These are phyloP conservation scores for Philypnodon macrostomus DNA, from an alignment of 2,797 vertebrate species.

Conservation along the genomic window DNA sequence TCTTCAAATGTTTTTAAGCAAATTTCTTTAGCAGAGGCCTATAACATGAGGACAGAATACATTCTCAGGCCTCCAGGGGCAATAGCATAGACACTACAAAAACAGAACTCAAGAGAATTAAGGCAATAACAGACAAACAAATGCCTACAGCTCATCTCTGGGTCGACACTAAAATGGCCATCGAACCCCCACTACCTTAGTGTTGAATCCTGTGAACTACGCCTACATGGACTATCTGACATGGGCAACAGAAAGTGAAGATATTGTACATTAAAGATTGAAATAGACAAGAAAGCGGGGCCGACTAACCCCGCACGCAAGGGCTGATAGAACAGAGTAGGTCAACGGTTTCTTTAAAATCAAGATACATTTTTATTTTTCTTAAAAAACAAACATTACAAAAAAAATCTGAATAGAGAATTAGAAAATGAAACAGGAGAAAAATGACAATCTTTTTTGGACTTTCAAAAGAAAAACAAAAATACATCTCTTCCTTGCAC, in stretches of 20 bases:
- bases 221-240: constrained; percentile 5
- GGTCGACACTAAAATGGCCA: constrained; percentile 31
- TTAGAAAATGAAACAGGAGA: constrained; percentile 72
- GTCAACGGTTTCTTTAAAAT: constrained; percentile 78
- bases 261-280: constrained; percentile 2
- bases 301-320: constrained; percentile 24
- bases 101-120: constrained; percentile 52
- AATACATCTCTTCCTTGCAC: constrained; percentile 46
- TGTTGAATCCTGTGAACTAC: constrained; percentile 24
- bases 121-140: constrained; percentile 65
- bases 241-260: constrained; percentile 13
- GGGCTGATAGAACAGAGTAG: constrained; percentile 64
- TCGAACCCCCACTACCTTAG: constrained; percentile 11
- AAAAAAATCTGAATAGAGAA: constrained; percentile 81
- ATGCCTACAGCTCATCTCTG: constrained; percentile 14
- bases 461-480: constrained; percentile 35
- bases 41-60: constrained; percentile 52
- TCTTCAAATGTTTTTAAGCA: constrained; percentile 38
- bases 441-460: constrained; percentile 67
- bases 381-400: constrained; percentile 86
- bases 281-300: constrained; percentile 3
- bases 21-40: constrained; percentile 43
- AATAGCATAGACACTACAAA: constrained; percentile 32
- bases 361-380: constrained; percentile 85
- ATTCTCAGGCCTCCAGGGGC: constrained; percentile 51